Evolutionary conservation across 2,888 invertebrate genomes (phyloP).

Genomic region (Zele albiditarsus): DNA sequence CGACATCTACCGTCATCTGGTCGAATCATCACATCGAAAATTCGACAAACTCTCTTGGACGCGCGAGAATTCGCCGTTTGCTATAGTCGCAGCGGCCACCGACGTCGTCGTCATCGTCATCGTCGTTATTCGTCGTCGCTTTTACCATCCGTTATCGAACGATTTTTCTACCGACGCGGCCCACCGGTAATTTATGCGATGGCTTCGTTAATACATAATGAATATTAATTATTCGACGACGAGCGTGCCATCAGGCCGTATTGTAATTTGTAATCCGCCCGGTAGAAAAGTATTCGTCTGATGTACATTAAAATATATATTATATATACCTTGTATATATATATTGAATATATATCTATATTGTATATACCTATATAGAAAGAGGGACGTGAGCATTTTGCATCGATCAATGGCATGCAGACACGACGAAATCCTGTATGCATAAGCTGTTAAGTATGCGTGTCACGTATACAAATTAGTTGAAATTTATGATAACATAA

Average conservation of each 20-base stretch:
- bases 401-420: conserved; percentile 33
- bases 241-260: conserved; percentile 52
- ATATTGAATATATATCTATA: not conserved
- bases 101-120: conserved; percentile 3
- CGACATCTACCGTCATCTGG: conserved; percentile 62
- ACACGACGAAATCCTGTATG: conserved; percentile 42
- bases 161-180: conserved; percentile 50
- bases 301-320: conserved; percentile 16
- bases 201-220: conserved; percentile 71
- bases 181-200: conserved; percentile 66
- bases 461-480: conserved; percentile 17
- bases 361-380: not conserved
- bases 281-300: conserved; percentile 55
- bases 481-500: conserved; percentile 4
- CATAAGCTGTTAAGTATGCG: conserved; percentile 19
- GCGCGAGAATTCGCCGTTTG: not conserved
- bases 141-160: conserved; percentile 41
- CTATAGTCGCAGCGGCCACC: not conserved
- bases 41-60: conserved; percentile 17
- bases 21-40: conserved; percentile 50
- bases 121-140: conserved; percentile 25
- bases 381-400: conserved; percentile 18
- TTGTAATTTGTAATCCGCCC: conserved; percentile 69
- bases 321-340: too few species aligned
- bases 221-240: conserved; percentile 71